Percentiles rank a stretch among this genome's conserved stretches.
Evolutionary conservation across 2,113 vertebrate genomes (phyloP).

Genomic region (Brachypodius melanocephalos): DNA sequence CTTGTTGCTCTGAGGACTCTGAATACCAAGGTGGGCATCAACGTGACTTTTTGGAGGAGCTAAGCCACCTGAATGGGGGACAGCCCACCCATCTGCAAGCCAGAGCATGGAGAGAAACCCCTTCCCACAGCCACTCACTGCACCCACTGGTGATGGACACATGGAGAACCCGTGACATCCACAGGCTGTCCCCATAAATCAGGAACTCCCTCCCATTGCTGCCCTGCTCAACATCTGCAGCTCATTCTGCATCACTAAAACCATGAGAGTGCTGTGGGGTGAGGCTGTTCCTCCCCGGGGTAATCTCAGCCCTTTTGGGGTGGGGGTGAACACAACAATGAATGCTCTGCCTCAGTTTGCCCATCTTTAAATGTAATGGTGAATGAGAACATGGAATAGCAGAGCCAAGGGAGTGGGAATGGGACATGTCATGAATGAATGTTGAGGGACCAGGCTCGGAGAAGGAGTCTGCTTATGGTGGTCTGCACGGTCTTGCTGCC

Average conservation of each 20-base stretch:
- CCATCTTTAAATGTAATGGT: not conserved
- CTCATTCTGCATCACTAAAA: not conserved
- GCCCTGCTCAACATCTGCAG: not conserved
- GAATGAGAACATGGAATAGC: not conserved
- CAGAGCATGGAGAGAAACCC: rapidly evolving
- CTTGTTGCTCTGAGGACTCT: not conserved
- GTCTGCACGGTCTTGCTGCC: not conserved
- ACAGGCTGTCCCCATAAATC: not conserved
- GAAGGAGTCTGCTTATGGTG: not conserved
- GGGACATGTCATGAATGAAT: too few species aligned
- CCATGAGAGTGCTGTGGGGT: rapidly evolving
- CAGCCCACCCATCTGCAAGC: rapidly evolving
- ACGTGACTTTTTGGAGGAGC: not conserved
- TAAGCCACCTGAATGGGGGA: not conserved
- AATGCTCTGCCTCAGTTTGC: not conserved
- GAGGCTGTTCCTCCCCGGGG: not conserved
- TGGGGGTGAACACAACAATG: rapidly evolving
- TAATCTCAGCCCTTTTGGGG: not conserved
- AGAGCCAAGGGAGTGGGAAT: not conserved
- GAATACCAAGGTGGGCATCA: not conserved
- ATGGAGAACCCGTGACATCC: rapidly evolving
- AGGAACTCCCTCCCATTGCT: not conserved
- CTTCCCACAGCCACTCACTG: not conserved
- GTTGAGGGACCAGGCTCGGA: not conserved
- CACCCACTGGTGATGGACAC: rapidly evolving